A percentile compares a stretch with the other conserved stretches of the same genome.
phyloP scores from a whole-genome alignment of 2,888 invertebrate genomes.

The Elegia similella region DNA sequence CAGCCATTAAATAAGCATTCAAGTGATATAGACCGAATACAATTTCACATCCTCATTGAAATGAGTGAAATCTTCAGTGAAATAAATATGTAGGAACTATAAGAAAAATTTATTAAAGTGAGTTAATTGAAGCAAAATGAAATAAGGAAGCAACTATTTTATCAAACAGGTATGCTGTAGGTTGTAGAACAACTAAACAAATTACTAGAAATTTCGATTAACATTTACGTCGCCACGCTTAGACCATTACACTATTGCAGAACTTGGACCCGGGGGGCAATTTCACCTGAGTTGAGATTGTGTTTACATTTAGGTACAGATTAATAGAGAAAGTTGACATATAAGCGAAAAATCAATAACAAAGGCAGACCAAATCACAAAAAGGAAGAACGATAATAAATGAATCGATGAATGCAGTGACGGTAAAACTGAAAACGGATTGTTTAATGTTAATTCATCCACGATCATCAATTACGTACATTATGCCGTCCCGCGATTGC shows the following conservation, averaged over 20 bases:
- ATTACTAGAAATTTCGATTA: slow-evolving; percentile 10
- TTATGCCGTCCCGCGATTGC: not conserved
- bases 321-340: slow-evolving; percentile 8
- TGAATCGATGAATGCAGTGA: not conserved
- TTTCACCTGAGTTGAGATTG: slow-evolving; percentile 6
- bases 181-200: not conserved
- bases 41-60: slow-evolving; percentile 7
- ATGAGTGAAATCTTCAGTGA: not conserved
- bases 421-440: not conserved
- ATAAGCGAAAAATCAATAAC: not conserved
- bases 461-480: slow-evolving; percentile 3
- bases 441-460: not conserved
- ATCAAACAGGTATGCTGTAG: not conserved
- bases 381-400: not conserved
- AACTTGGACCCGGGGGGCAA: slow-evolving; percentile 8
- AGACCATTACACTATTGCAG: slow-evolving; percentile 5
- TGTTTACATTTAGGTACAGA: slow-evolving; percentile 1
- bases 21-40: slow-evolving; percentile 1
- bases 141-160: not conserved
- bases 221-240: slow-evolving; percentile 8
- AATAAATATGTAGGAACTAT: too few relatives aligned
- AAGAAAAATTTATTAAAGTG: too few relatives aligned
- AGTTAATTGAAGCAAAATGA: not conserved
- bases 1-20: slow-evolving; percentile 7
- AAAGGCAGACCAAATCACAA: not conserved